These are phyloP conservation scores for Trachythela sp. DNA, from an alignment of 64 coral and sea anemone species.

Conservation along the genomic window DNA sequence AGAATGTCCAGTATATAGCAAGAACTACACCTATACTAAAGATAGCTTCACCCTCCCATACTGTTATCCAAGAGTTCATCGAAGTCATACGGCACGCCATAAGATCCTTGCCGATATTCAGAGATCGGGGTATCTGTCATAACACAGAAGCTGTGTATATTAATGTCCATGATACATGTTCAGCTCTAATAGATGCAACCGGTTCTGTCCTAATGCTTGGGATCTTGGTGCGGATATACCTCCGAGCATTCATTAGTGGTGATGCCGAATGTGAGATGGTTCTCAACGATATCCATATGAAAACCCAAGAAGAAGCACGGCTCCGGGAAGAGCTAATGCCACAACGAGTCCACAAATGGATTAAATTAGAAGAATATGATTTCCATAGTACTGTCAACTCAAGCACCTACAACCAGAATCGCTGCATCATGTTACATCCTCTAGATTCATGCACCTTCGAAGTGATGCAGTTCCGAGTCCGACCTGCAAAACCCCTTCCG, in stretches of 20 bases:
- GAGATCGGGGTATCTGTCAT: constrained; percentile 91
- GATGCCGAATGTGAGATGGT: constrained; percentile 92
- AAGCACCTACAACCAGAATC: constrained; percentile 56
- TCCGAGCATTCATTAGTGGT: constrained; percentile 84
- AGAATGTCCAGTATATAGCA: constrained; percentile 69
- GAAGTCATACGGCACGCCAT: constrained; percentile 73
- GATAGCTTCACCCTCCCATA: constrained; percentile 64
- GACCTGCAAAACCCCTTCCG: constrained; percentile 75
- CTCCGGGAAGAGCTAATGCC: constrained; percentile 77
- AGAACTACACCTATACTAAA: constrained; percentile 83
- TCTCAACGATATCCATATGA: constrained; percentile 74
- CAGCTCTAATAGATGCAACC: constrained; percentile 60
- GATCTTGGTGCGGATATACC: constrained; percentile 70
- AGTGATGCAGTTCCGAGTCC: constrained; percentile 79
- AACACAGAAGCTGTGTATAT: constrained; percentile 88
- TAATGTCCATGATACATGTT: constrained; percentile 77
- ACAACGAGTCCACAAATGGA: constrained; percentile 85
- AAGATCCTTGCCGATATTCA: constrained; percentile 74
- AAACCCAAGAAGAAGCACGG: constrained; percentile 74
- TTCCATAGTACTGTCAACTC: constrained; percentile 82
- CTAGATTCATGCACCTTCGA: constrained; percentile 99
- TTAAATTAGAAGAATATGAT: constrained; percentile 54
- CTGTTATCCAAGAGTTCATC: constrained; percentile 68
- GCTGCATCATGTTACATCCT: constrained; percentile 83
- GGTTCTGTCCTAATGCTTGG: constrained; percentile 71